Percentiles rank a stretch among this genome's conserved stretches.
phyloP scores from a whole-genome alignment of 2,888 invertebrate genomes.

The Caradrina kadenii region DNA sequence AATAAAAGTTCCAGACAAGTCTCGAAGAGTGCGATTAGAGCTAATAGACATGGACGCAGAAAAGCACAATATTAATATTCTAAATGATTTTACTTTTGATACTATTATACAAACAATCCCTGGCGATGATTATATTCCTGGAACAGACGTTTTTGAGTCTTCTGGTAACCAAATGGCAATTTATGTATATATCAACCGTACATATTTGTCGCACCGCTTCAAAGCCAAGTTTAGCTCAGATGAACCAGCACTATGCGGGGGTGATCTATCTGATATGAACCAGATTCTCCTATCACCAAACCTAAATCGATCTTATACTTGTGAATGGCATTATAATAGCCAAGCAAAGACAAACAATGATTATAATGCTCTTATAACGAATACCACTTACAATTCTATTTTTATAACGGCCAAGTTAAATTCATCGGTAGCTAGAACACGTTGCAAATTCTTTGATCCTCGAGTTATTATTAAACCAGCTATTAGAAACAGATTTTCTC shows the following conservation, averaged over 20 bases:
- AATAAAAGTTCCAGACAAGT: constrained; percentile 78
- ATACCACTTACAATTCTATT: constrained; percentile 72
- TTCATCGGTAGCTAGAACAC: constrained; percentile 68
- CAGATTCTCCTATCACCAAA: constrained; percentile 77
- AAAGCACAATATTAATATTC: constrained; percentile 81
- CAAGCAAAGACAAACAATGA: constrained; percentile 29
- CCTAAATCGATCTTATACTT: constrained; percentile 74
- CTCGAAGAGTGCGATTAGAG: constrained; percentile 85
- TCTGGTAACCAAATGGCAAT: constrained; percentile 92
- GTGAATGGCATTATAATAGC: constrained; percentile 79
- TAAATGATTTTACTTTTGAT: constrained; percentile 88
- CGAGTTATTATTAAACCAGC: constrained; percentile 71
- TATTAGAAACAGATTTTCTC: constrained; percentile 54
- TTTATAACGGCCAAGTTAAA: constrained; percentile 72
- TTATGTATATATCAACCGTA: constrained; percentile 88
- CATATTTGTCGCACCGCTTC: constrained; percentile 92
- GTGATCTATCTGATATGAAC: constrained; percentile 70
- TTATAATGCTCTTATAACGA: constrained; percentile 19
- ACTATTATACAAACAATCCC: constrained; percentile 79
- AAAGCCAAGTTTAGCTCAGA: constrained; percentile 92
- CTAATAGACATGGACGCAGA: constrained; percentile 87
- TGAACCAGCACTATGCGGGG: constrained; percentile 87
- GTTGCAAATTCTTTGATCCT: constrained; percentile 75
- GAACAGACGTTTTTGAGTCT: constrained; percentile 87
- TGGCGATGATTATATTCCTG: constrained; percentile 61